Evolutionary conservation across 2,888 invertebrate species (phyloP), one percentile per base, ranked within the genome.

Genomic region (Sarcophaga rosellei): DNA sequence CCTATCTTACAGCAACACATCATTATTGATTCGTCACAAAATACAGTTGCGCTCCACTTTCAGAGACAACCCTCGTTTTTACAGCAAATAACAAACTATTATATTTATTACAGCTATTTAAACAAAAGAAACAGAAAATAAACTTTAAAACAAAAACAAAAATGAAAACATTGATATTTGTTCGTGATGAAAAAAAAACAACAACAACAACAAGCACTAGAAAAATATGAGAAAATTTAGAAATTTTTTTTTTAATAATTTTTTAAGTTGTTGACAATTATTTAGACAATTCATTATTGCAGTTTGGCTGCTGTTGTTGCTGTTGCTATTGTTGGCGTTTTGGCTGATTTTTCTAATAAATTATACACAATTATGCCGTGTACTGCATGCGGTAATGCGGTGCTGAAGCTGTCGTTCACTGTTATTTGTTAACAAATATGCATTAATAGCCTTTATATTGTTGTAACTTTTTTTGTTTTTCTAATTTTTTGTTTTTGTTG

Each of bases 301-400:
- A 35, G 35, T 35, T 35, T 35, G 35, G 35, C 35, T 35, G 35
- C 35, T 35, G 35, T 75, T 74, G 77, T 73, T 79, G 15, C 61
- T 65, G 20, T 35, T 11, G 20, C 10, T 66, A 2, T 65, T 65
- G 17, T 17, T 35, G 53, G 15, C 10, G 70, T 25, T 57, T 44
- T 57, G 21, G 82, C 23, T 72, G 21, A 4, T 15, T 47, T 62
- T 82, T 72, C 20, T 35, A 77, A 72, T 77, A 59, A 77, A 82
- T 82, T 77, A 72, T 66, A 77, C n/a, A 65, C 72, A 82, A 77
- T 72, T 70, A 82, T 82, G 70, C 75, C 57, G 11, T 65, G 59
- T 62, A 63, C 44, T 62, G 35, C 5, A 47, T 53, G 53, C 35
- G 35, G 35, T 35, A 35, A 53, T 15, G 53, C 53, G 12, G 4